Percentiles rank a stretch among this genome's conserved stretches.
Evolutionary conservation across 2,888 invertebrate genomes (phyloP).

Genomic region (Trachelus iudaicus): DNA sequence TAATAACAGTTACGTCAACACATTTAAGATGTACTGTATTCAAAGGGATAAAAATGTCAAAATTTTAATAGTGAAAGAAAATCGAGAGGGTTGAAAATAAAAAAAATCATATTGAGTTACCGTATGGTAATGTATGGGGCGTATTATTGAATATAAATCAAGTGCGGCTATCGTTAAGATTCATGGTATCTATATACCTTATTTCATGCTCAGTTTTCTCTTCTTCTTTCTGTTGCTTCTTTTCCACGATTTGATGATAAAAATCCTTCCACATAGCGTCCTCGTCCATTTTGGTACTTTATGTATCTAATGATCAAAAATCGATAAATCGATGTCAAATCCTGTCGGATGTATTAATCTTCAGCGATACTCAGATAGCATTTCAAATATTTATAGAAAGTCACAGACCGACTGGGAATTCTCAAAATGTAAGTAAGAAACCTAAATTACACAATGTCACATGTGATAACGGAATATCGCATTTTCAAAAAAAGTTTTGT

Average conservation of each 20-base stretch:
- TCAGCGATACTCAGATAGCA: background rate
- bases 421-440: background rate
- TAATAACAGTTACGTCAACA: background rate
- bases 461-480: background rate
- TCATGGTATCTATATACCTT: slow-evolving; percentile 66
- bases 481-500: background rate
- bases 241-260: slow-evolving; percentile 67
- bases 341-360: background rate
- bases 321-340: background rate
- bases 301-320: background rate
- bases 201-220: slow-evolving; percentile 76
- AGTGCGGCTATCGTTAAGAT: background rate
- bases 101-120: background rate
- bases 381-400: background rate
- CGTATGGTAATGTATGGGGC: background rate
- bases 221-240: slow-evolving; percentile 73
- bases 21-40: background rate
- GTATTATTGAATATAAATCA: background rate
- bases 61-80: background rate
- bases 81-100: background rate
- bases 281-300: slow-evolving; percentile 70
- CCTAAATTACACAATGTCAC: background rate
- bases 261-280: slow-evolving; percentile 84
- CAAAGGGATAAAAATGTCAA: background rate
- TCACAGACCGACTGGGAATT: background rate